phyloP scores from a whole-genome alignment of 2,888 invertebrate species.

The Apamea sordens region DNA sequence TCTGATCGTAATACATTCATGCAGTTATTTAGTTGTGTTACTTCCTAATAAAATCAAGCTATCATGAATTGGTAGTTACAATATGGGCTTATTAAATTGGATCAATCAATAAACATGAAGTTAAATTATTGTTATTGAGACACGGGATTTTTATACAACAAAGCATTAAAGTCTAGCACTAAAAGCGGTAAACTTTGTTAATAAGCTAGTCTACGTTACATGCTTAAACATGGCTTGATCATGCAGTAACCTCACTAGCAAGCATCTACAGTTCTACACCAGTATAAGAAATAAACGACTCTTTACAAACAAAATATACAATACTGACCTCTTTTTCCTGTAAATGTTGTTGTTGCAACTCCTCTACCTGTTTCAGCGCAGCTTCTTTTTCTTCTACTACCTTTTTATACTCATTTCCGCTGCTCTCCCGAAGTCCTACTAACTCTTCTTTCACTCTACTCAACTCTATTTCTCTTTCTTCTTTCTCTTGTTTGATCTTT shows the following conservation, averaged over 20 bases:
- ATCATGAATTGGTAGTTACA: slow-evolving; percentile 42
- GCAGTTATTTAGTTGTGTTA: slow-evolving; percentile 70
- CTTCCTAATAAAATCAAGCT: slow-evolving; percentile 78
- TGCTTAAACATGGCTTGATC: slow-evolving; percentile 21
- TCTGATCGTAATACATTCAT: slow-evolving; percentile 78
- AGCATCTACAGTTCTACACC: slow-evolving; percentile 46
- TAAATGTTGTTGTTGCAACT: slow-evolving; percentile 78
- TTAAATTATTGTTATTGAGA: slow-evolving; percentile 16
- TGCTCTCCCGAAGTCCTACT: slow-evolving; percentile 79
- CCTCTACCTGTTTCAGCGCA: slow-evolving; percentile 79
- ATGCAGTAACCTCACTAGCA: slow-evolving; percentile 49
- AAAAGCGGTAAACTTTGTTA: slow-evolving; percentile 20
- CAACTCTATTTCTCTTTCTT: slow-evolving; percentile 80
- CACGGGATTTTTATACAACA: slow-evolving; percentile 9
- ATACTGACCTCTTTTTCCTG: slow-evolving; percentile 86
- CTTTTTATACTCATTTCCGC: slow-evolving; percentile 84
- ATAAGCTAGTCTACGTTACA: slow-evolving; percentile 27
- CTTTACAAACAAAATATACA: slow-evolving; percentile 34
- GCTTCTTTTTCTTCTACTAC: slow-evolving; percentile 82
- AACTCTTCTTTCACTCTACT: slow-evolving; percentile 83
- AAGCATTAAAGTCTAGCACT: slow-evolving; percentile 32
- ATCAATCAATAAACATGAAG: background rate
- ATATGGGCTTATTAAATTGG: slow-evolving; percentile 15
- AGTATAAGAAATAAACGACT: slow-evolving; percentile 15
- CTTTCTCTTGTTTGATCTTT: slow-evolving; percentile 79